phyloP scores from a whole-genome alignment of 1,140 invertebrate genomes.

The Asobara japonica region DNA sequence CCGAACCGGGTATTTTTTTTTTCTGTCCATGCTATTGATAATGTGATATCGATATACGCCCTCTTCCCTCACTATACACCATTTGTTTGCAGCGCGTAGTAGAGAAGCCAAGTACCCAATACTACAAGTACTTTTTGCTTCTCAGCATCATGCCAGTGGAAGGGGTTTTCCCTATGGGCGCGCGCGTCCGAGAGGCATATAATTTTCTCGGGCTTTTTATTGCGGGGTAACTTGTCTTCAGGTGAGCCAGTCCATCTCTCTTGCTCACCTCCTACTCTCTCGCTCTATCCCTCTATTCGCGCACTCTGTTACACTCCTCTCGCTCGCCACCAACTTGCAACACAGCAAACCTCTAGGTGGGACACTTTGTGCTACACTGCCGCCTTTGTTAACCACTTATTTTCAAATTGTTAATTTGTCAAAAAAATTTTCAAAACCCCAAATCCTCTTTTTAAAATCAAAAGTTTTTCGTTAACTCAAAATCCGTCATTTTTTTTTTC shows the following conservation, averaged over 20 bases:
- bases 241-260: conserved; percentile 60
- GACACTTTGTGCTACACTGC: not conserved
- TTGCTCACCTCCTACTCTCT: conserved; percentile 1
- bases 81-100: conserved; percentile 43
- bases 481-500: no score
- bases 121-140: conserved; percentile 56
- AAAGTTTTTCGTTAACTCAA: no score
- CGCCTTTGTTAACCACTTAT: no score
- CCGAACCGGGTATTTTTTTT: no score
- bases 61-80: not conserved
- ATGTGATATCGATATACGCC: no score
- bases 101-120: conserved; percentile 54
- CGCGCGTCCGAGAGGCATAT: conserved; percentile 63
- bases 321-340: conserved; percentile 6
- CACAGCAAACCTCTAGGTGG: conserved; percentile 16
- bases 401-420: no score
- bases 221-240: conserved; percentile 67
- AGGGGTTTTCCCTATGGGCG: conserved; percentile 36
- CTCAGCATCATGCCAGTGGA: conserved; percentile 29
- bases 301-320: conserved; percentile 58
- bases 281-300: conserved; percentile 59
- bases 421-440: no score
- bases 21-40: no score
- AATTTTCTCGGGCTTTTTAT: conserved; percentile 67
- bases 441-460: no score